Conservation (phyloP, 2,797 vertebrate genomes). For the Neopelma chrysocephalum region DNA sequence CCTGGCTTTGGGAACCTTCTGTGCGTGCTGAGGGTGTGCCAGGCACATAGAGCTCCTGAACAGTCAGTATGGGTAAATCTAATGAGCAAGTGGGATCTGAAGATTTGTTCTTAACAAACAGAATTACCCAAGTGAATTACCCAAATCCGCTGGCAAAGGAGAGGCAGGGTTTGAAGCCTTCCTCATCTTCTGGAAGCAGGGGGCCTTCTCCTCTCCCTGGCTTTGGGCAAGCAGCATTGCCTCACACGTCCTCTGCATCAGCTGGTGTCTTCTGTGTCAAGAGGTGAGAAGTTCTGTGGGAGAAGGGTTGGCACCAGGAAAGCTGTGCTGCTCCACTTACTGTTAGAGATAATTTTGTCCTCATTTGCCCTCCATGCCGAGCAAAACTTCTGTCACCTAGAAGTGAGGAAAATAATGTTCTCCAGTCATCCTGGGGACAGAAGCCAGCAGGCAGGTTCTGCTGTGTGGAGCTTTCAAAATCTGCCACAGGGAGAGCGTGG, state of each 20-base stretch:
- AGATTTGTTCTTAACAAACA: neutral
- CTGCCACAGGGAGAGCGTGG: neutral
- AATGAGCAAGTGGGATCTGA: neutral
- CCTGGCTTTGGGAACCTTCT: neutral
- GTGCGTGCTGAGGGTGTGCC: rapidly evolving
- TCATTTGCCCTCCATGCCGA: neutral
- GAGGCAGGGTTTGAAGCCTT: neutral
- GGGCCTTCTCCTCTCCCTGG: neutral
- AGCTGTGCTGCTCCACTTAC: neutral
- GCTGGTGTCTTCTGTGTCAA: neutral
- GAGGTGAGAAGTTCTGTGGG: neutral
- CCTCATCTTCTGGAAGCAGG: neutral
- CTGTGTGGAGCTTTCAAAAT: neutral
- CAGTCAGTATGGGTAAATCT: neutral
- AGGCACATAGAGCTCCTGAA: neutral
- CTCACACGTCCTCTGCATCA: neutral
- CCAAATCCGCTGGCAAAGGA: neutral
- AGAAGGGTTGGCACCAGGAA: neutral
- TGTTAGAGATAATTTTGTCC: neutral
- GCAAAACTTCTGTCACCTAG: neutral
- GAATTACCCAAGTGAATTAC: neutral
- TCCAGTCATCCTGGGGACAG: neutral
- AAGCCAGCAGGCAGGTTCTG: neutral
- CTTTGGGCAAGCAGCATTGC: neutral
- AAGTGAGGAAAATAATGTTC: neutral